Evolutionary conservation across 2,888 invertebrate species (phyloP).

Genomic region (Cheilosia pagana): DNA sequence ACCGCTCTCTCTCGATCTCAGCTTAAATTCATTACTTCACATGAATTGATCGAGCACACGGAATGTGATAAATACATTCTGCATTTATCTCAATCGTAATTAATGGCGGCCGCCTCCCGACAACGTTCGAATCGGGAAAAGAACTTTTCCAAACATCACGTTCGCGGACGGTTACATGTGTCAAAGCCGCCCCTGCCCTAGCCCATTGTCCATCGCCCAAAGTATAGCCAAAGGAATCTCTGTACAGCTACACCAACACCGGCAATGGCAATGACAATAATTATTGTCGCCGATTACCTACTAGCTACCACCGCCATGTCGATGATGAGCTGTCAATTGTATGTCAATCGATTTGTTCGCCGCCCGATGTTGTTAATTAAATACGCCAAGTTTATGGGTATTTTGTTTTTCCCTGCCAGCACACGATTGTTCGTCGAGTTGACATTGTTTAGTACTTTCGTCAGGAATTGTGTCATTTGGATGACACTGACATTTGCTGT

Average conservation of each 20-base stretch:
- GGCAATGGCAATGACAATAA: constrained; percentile 24
- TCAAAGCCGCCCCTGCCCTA: constrained; percentile 33
- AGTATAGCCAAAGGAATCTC: constrained; percentile 7
- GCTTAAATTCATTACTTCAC: constrained; percentile 30
- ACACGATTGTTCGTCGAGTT: constrained; percentile 21
- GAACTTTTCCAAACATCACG: constrained; percentile 30
- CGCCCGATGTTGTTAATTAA: constrained; percentile 65
- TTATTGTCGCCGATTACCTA: constrained; percentile 27
- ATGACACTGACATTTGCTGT: constrained; percentile 51
- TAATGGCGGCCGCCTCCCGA: constrained; percentile 12
- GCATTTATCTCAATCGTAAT: constrained; percentile 48
- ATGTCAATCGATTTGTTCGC: constrained; percentile 68
- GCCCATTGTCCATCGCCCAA: constrained; percentile 10
- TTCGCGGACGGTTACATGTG: constrained; percentile 30
- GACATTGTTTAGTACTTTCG: constrained; percentile 48
- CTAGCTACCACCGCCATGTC: constrained; percentile 51
- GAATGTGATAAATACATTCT: constrained; percentile 22
- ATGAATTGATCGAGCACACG: constrained; percentile 50
- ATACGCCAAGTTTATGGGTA: constrained; percentile 36
- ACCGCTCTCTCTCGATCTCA: background rate
- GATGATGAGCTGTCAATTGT: constrained; percentile 66
- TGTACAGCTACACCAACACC: background rate
- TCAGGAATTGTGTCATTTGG: constrained; percentile 51
- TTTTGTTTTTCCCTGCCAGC: constrained; percentile 20
- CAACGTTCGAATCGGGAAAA: background rate